Conservation (phyloP, 2,113 vertebrate species). For the Leuciscus idus region DNA sequence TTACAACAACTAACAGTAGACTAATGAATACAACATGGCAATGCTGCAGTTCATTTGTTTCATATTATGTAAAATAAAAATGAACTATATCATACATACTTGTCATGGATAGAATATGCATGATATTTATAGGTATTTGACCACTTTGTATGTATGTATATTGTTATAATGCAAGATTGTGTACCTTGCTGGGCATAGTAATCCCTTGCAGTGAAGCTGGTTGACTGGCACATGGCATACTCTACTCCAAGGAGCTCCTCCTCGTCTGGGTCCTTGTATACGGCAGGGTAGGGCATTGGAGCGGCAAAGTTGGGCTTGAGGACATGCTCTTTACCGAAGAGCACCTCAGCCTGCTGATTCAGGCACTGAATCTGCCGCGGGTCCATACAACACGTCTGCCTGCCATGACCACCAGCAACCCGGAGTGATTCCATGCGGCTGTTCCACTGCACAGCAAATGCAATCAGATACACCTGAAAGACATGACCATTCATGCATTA, state of each 20-base stretch:
- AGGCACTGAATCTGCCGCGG: slow-evolving; percentile 10
- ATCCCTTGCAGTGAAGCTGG: slow-evolving; percentile 12
- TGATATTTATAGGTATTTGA: neutral
- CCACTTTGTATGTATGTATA: neutral
- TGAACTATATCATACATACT: neutral
- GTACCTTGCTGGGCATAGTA: slow-evolving; percentile 31
- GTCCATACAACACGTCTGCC: slow-evolving; percentile 31
- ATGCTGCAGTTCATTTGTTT: neutral
- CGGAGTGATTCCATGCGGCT: slow-evolving; percentile 34
- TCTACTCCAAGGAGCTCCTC: slow-evolving; percentile 26
- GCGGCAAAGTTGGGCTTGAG: slow-evolving; percentile 33
- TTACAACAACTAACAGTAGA: neutral
- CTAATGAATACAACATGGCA: neutral
- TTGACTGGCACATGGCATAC: slow-evolving; percentile 35
- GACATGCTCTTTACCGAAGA: slow-evolving; percentile 40
- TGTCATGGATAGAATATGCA: slow-evolving; percentile 1
- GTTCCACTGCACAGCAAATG: slow-evolving; percentile 41
- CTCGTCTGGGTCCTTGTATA: slow-evolving; percentile 23
- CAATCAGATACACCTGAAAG: slow-evolving; percentile 30
- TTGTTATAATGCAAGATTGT: slow-evolving; percentile 7
- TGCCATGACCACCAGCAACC: slow-evolving; percentile 39
- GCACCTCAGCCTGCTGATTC: slow-evolving; percentile 36
- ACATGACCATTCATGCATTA: slow-evolving; percentile 15
- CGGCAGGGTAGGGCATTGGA: slow-evolving; percentile 23
- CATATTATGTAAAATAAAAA: slow-evolving; percentile 3